Conservation (phyloP, 1,140 invertebrate species). For the Stenopsyche tienmushanensis region DNA sequence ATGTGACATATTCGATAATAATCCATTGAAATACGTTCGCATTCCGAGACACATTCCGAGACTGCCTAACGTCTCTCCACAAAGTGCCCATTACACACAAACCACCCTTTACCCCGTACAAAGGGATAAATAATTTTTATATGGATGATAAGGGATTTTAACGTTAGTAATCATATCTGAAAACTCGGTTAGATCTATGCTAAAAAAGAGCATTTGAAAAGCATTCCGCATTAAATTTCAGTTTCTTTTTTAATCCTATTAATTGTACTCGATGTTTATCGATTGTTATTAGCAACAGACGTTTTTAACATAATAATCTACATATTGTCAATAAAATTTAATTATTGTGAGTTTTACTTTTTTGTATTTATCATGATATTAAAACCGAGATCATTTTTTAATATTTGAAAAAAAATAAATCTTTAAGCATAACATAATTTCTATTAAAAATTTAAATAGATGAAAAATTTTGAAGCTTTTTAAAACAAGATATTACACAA, state of each 20-base stretch:
- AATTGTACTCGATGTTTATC: not conserved
- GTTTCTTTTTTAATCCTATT: not conserved
- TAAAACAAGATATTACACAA: not conserved
- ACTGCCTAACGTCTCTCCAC: no score
- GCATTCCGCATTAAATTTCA: not conserved
- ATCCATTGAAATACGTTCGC: slow-evolving; percentile 25
- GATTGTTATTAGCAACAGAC: not conserved
- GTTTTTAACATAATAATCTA: not conserved
- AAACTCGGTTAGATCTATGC: not conserved
- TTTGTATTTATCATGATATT: not conserved
- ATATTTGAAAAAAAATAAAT: no score
- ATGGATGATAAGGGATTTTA: not conserved
- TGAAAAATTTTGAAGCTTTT: not conserved
- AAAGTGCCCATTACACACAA: slow-evolving; percentile 15
- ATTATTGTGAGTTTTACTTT: not conserved
- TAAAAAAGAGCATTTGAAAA: not conserved
- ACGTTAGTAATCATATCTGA: not conserved
- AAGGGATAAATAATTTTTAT: not conserved
- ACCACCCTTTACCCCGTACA: not conserved
- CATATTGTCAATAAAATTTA: not conserved
- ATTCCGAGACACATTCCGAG: not conserved
- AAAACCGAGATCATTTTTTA: not conserved
- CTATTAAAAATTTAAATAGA: not conserved
- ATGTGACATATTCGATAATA: slow-evolving; percentile 25
- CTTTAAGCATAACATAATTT: not conserved